Conservation (phyloP, 2,888 invertebrate species). For the Hedychridium roseum region DNA sequence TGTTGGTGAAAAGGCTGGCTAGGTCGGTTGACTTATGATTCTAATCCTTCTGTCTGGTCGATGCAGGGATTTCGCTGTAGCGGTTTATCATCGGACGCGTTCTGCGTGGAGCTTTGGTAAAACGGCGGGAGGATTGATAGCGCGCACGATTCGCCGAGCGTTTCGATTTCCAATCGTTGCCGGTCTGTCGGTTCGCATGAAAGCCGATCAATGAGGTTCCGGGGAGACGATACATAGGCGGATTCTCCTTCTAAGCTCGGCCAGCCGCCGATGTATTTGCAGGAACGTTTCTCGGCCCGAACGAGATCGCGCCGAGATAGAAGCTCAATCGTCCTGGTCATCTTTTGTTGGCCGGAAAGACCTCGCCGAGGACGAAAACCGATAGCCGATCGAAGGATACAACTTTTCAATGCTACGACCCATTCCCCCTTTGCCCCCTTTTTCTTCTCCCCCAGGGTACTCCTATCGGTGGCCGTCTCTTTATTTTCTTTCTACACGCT, state of each 20-base stretch:
- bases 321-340: background rate
- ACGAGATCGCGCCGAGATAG: background rate
- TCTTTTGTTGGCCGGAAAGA: conserved; percentile 12
- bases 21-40: no score
- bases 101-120: no score
- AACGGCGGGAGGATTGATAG: no score
- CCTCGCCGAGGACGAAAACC: background rate
- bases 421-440: background rate
- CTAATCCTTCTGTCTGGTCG: no score
- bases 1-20: no score
- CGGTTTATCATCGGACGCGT: no score
- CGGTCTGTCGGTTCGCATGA: conserved; percentile 6
- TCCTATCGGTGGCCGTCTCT: background rate
- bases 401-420: no score
- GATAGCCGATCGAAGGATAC: conserved; percentile 10
- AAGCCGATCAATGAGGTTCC: conserved; percentile 24
- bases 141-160: conserved; percentile 19
- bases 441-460: background rate
- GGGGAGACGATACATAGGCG: conserved; percentile 14
- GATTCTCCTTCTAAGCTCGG: conserved; percentile 15
- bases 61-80: no score
- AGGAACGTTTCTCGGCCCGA: no score
- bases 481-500: background rate
- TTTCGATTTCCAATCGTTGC: conserved; percentile 10
- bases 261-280: conserved; percentile 16